phyloP scores from a whole-genome alignment of 2,113 vertebrate genomes.

The Elaphurus davidianus region DNA sequence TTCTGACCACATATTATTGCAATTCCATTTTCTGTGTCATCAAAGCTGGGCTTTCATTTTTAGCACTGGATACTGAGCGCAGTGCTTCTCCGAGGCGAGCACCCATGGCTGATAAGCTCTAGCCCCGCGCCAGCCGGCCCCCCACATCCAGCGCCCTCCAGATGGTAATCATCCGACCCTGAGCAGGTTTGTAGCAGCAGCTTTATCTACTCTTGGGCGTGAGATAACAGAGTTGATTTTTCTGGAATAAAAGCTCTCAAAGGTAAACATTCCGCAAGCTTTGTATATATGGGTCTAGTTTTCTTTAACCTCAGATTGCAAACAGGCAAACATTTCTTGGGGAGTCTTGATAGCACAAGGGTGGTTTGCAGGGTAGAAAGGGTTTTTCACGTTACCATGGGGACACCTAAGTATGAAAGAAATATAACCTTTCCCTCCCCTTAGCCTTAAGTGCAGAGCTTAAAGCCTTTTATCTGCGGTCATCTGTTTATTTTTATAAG shows the following conservation, averaged over 20 bases:
- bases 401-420: not conserved
- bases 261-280: slow-evolving; percentile 35
- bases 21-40: not conserved
- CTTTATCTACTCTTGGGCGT: not conserved
- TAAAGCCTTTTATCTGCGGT: not conserved
- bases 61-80: not conserved
- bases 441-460: not conserved
- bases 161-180: not conserved
- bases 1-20: not conserved
- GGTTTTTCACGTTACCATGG: slow-evolving; percentile 17
- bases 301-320: slow-evolving; percentile 39
- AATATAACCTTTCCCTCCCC: not conserved
- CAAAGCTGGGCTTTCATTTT: not conserved
- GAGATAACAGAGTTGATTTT: slow-evolving; percentile 31
- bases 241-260: slow-evolving; percentile 10
- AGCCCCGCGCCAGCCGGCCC: rapidly evolving
- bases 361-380: not conserved
- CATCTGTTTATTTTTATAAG: not conserved
- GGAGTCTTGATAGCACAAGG: not conserved
- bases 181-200: not conserved
- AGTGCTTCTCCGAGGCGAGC: not conserved
- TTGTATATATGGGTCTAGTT: not conserved
- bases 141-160: not conserved
- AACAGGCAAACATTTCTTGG: not conserved
- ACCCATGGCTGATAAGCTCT: not conserved